phyloP scores from a whole-genome alignment of 2,888 invertebrate genomes.

The Hirtodrosophila trivittata region DNA sequence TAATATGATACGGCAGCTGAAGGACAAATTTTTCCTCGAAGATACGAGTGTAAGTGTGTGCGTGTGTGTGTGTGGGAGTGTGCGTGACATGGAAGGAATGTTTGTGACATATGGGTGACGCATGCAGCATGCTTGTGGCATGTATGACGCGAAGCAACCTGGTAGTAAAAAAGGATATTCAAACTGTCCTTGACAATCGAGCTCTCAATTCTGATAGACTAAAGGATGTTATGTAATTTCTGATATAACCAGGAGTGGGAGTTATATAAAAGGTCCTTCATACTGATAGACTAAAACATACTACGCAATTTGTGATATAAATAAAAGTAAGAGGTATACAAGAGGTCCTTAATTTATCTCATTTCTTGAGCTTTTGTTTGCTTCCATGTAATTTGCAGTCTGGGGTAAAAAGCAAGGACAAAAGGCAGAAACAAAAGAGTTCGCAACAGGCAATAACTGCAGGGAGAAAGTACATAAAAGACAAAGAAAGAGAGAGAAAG shows the following conservation, averaged over 20 bases:
- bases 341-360: no score
- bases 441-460: constrained; percentile 9
- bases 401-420: neutral
- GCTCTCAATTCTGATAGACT: neutral
- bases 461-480: neutral
- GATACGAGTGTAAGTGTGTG: neutral
- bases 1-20: constrained; percentile 48
- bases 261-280: no score
- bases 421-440: neutral
- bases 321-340: no score
- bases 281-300: no score
- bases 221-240: neutral
- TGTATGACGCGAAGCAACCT: no score
- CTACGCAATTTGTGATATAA: no score
- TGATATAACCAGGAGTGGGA: no score
- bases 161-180: no score
- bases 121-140: no score
- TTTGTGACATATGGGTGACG: neutral
- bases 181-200: no score
- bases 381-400: neutral
- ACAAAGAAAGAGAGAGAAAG: neutral
- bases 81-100: neutral
- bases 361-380: no score
- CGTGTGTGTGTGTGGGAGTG: neutral
- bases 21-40: constrained; percentile 33